Evolutionary conservation across 1,140 invertebrate genomes (phyloP), one percentile per base, ranked within the genome.

Genomic region (Diorhabda sublineata): DNA sequence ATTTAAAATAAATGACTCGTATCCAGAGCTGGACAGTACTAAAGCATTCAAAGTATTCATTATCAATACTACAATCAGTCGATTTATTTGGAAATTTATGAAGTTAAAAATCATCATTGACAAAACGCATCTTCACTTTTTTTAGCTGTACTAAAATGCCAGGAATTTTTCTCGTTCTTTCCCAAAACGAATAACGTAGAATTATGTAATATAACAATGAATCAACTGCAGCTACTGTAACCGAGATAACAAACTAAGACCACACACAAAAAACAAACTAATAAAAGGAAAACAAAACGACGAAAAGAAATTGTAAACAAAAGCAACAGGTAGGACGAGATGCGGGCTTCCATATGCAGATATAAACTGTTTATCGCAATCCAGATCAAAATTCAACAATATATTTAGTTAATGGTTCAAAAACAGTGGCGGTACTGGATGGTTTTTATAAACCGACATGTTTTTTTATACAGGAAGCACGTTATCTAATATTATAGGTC

Each of bases 221-320:
- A 52, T 52, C 47, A 52, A 52, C 47, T 8, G 47, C 47, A 52
- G 47, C 47, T 52, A 52, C 47, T 52, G 47, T 52, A 8, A 52
- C 47, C 47, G n/a, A 52, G 47, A 52, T 52, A 52, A 52, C 47
- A 52, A 52, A 52, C 47, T 52, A n/a, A 52, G 47, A 52, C 47
- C 47, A 52, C 47, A 52, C 47, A 52, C 47, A 52, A 52, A 52
- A 52, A 52, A 52, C 6, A 6, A 52, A 52, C 47, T 6, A 52
- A 2, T 52, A 6, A 52, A 52, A 52, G 5, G 47, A 6, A 52
- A 52, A 52, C 47, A 8, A 52, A 52, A 52, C 47, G 47, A n/a
- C 4, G 47, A 52, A 52, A 52, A 52, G 47, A n/a, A 52, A 52
- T 52, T 8, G 47, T 52, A 52, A 52, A 52, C 47, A 52, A 52